Evolutionary conservation across 2,797 vertebrate species (phyloP).

Genomic region (Paratrypauchen microcephalus): DNA sequence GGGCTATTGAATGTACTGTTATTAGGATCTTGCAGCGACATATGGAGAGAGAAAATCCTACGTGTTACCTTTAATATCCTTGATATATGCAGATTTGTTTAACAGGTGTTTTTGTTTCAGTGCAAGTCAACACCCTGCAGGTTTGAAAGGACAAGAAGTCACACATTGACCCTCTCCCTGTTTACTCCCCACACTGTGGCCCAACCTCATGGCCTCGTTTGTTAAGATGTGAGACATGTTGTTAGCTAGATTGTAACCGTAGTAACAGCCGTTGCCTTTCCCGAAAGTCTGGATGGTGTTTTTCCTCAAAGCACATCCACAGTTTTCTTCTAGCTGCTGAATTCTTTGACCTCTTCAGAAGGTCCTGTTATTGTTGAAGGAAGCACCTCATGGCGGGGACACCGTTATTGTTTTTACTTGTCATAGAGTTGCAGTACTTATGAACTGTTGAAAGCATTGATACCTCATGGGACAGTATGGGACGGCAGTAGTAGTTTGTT

Average conservation of each 20-base stretch:
- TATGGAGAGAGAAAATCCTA: constrained; percentile 68
- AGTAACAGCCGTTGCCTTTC: constrained; percentile 45
- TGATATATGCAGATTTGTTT: constrained; percentile 99
- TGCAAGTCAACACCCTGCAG: constrained; percentile 94
- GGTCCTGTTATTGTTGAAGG: constrained; percentile 30
- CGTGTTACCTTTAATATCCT: constrained; percentile 83
- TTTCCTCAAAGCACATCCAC: constrained; percentile 32
- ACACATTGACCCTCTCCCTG: constrained; percentile 56
- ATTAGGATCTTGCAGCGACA: constrained; percentile 28
- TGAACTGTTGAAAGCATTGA: constrained; percentile 63
- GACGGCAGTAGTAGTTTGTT: constrained; percentile 64
- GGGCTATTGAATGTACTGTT: constrained; percentile 67
- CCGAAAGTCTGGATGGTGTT: constrained; percentile 35
- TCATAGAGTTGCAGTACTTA: constrained; percentile 46
- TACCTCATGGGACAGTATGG: constrained; percentile 68
- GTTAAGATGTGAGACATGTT: constrained; percentile 83
- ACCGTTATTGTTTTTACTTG: constrained; percentile 47
- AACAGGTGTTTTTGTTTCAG: constrained; percentile 96
- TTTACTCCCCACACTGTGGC: constrained; percentile 85
- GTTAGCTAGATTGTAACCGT: constrained; percentile 58
- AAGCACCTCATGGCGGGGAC: constrained; percentile 31
- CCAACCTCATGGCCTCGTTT: constrained; percentile 91
- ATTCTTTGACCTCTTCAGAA: constrained; percentile 43
- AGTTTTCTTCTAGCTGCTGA: constrained; percentile 56
- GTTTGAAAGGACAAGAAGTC: constrained; percentile 96